Percentiles rank a stretch among this genome's conserved stretches.
Conservation (phyloP, 2,797 vertebrate genomes). For the Anguilla megastoma region DNA sequence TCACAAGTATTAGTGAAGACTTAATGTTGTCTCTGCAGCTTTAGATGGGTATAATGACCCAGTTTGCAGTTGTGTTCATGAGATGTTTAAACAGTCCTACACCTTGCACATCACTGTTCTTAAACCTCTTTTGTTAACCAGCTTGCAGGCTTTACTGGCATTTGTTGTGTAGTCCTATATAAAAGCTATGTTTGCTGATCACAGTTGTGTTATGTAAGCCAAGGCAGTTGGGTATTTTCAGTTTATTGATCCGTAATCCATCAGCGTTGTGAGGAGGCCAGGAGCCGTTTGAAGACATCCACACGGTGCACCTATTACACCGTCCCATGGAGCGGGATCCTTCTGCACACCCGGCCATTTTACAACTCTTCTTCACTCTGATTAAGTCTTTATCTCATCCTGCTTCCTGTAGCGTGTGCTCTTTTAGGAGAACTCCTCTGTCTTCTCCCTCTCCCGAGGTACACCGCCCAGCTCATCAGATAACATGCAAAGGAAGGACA, state of each 20-base stretch:
- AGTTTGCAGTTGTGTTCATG: background rate
- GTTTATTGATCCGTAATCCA: slow-evolving; percentile 1
- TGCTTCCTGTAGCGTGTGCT: background rate
- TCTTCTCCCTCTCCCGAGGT: background rate
- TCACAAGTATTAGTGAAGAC: background rate
- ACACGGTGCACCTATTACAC: background rate
- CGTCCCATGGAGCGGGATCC: background rate
- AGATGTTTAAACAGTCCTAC: background rate
- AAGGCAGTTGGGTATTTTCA: background rate
- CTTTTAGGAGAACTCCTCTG: background rate
- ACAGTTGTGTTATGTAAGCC: slow-evolving; percentile 8
- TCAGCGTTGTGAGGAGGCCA: background rate
- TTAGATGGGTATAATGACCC: background rate
- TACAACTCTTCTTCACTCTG: background rate
- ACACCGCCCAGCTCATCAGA: background rate
- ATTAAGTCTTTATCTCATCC: background rate
- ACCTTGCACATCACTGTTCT: background rate
- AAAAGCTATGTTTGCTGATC: background rate
- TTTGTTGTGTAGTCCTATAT: background rate
- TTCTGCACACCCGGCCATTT: background rate
- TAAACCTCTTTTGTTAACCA: background rate
- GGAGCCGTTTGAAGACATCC: slow-evolving; percentile 9
- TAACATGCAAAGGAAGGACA: background rate
- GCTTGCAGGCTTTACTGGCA: background rate
- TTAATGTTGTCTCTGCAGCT: background rate